A percentile compares a stretch with the other conserved stretches of the same genome.
These are phyloP conservation scores for Nomada ruficornis DNA, from an alignment of 2,888 invertebrate genomes.

Conservation along the genomic window DNA sequence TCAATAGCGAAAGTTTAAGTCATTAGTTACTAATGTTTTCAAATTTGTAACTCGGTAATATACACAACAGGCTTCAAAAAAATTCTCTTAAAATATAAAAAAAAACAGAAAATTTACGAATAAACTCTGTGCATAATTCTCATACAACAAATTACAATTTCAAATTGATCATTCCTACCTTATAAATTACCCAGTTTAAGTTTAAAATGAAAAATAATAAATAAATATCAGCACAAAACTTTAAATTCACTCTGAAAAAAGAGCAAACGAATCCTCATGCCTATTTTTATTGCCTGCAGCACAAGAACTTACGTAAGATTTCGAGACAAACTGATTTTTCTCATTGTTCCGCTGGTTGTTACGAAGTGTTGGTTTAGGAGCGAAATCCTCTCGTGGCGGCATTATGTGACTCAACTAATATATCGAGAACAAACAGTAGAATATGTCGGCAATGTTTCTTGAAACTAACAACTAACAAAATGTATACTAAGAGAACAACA, in stretches of 20 bases:
- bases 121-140: too few species aligned
- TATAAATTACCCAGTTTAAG: background rate
- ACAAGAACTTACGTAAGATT: conserved; percentile 78
- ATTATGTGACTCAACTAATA: conserved; percentile 75
- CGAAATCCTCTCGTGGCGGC: conserved; percentile 70
- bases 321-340: conserved; percentile 66
- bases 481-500: background rate
- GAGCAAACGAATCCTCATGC: conserved; percentile 1
- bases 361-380: conserved; percentile 72
- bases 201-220: background rate
- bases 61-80: too few species aligned
- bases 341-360: conserved; percentile 35
- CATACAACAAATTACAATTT: too few species aligned
- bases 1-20: too few species aligned
- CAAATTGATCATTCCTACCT: too few species aligned
- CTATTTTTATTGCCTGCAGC: background rate
- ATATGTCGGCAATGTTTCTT: conserved; percentile 43
- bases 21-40: too few species aligned
- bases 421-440: conserved; percentile 59
- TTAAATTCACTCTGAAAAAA: background rate
- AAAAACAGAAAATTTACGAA: too few species aligned
- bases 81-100: too few species aligned
- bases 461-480: conserved; percentile 2
- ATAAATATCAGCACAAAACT: background rate
- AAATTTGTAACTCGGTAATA: too few species aligned